These are phyloP conservation scores for Discoglossus pictus DNA, from an alignment of 2,797 vertebrate species.

Conservation along the genomic window DNA sequence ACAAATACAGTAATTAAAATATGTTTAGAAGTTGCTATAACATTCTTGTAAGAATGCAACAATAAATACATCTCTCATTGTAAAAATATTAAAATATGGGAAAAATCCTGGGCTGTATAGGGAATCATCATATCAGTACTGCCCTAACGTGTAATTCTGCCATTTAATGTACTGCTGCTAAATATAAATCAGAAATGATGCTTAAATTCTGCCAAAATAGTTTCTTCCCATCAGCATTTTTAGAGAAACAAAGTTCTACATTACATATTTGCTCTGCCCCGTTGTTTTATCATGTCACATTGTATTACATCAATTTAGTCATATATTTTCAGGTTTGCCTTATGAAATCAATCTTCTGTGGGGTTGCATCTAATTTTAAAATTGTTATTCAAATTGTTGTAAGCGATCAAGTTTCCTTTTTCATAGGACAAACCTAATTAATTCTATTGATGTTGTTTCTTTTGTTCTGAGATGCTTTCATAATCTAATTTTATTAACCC, in stretches of 20 bases:
- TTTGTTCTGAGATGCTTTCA: constrained; percentile 39
- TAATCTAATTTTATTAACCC: constrained; percentile 36
- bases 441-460: constrained; percentile 26
- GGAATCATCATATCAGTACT: too few relatives aligned
- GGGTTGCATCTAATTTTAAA: constrained; percentile 30
- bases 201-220: neutral
- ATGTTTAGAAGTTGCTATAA: too few relatives aligned
- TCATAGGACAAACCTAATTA: constrained; percentile 32
- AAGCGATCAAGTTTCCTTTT: constrained; percentile 13
- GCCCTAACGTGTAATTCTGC: too few relatives aligned
- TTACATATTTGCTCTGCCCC: neutral
- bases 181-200: neutral
- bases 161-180: too few relatives aligned
- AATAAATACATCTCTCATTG: too few relatives aligned
- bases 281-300: constrained; percentile 31
- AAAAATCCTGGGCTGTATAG: too few relatives aligned
- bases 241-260: neutral
- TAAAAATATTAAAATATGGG: too few relatives aligned
- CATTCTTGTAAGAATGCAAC: too few relatives aligned
- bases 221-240: neutral
- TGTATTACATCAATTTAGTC: constrained; percentile 27
- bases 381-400: constrained; percentile 34
- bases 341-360: constrained; percentile 22
- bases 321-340: constrained; percentile 5
- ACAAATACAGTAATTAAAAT: too few relatives aligned